Base-by-base conservation (phyloP, 2,888 invertebrate genomes). In the Trissolcus brochymenae region DNA sequence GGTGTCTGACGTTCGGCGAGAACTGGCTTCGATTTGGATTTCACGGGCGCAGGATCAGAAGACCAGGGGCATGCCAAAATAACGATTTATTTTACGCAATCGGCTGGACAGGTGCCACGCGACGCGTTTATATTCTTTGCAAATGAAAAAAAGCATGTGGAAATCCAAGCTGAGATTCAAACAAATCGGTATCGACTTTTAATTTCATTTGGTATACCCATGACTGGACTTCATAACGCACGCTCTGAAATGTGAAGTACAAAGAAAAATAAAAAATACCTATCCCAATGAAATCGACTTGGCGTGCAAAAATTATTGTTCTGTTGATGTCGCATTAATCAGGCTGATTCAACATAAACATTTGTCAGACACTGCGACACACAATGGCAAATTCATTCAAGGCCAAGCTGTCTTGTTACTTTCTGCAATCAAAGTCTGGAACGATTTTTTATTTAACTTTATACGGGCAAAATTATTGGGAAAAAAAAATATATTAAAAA, bases 91-190 rank as follows among this genome's bases (percentile, higher is more conserved):
- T 70, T 80, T 71, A 66, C 80, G 76, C 65, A 80, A 80, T 60
- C 64, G 67, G 67, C 78, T 80, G 80, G 80, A 76, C 78, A 78
- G 64, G 71, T 76, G 80, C 80, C 80, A 80, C 66, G 72, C 62
- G 59, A 64, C 65, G 67, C 56, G 53, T 64, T 72, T 79, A 60
- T 46, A 16, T 71, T 35, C 49, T 61, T 57, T 14, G 29, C 49
- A 55, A 68, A 54, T 46, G 71, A 60, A 46, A 46, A 14, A 46
- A 16, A 3, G 6, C 46, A 13, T n/a, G 16, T 46, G 14, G 16
- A 46, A 16, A 17, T 51, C 51, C 1, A 51, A 64, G 66, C 57
- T 46, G 67, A 21, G 56, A 16, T 14, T n/a, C 16, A 6, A 11
- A 16, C 1, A 14, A 46, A 46, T 4, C 46, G 46, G 16, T 1